Conservation (phyloP, 2,888 invertebrate genomes). For the Steinernema carpocapsae region DNA sequence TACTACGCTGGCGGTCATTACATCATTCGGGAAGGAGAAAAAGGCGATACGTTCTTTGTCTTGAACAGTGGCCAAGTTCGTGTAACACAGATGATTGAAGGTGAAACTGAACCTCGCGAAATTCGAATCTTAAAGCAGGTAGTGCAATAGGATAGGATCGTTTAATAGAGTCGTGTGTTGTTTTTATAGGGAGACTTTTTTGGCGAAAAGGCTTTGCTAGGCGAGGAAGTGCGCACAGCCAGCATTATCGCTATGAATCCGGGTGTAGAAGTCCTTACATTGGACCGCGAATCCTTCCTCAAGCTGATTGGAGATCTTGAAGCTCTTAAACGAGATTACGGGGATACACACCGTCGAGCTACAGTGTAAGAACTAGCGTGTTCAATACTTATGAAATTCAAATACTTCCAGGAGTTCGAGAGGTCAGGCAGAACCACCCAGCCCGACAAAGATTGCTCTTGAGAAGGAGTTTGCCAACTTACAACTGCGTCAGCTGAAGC, state of each 20-base stretch:
- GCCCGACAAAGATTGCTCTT: slow-evolving; percentile 51
- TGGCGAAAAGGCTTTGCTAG: slow-evolving; percentile 84
- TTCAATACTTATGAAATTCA: neutral
- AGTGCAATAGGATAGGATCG: neutral
- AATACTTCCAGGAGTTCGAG: slow-evolving; percentile 10
- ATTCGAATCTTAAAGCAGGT: slow-evolving; percentile 76
- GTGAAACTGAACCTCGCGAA: slow-evolving; percentile 74
- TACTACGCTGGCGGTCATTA: slow-evolving; percentile 78
- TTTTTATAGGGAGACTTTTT: slow-evolving; percentile 79
- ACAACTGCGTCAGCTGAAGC: slow-evolving; percentile 80
- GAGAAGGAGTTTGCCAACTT: slow-evolving; percentile 75
- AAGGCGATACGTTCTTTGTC: slow-evolving; percentile 88
- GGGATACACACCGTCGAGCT: slow-evolving; percentile 72
- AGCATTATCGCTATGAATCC: slow-evolving; percentile 85
- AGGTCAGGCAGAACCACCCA: slow-evolving; percentile 24
- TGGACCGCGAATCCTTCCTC: slow-evolving; percentile 75
- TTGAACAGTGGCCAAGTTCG: slow-evolving; percentile 77
- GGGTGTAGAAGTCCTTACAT: slow-evolving; percentile 78
- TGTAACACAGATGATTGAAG: slow-evolving; percentile 70
- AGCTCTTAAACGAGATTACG: slow-evolving; percentile 79
- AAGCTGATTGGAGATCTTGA: slow-evolving; percentile 83
- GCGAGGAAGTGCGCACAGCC: slow-evolving; percentile 84
- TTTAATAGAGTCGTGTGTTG: neutral
- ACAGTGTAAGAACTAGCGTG: slow-evolving; percentile 37
- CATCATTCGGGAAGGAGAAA: slow-evolving; percentile 84